Conservation (phyloP, 2,113 vertebrate genomes). For the Euleptes europaea region DNA sequence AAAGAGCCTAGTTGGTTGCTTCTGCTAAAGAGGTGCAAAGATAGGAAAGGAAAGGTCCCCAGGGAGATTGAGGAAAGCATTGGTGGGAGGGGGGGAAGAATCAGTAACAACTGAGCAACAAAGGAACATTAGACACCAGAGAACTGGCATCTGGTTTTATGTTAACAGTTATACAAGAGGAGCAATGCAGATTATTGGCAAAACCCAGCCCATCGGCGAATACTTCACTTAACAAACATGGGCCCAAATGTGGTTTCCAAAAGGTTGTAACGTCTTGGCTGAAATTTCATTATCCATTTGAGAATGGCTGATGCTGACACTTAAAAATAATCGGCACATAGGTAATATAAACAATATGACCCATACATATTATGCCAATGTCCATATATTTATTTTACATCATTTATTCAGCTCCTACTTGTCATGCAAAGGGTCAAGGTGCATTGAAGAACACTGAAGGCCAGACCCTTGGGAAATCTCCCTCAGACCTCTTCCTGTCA, state of each 20-base stretch:
- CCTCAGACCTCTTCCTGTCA: too few relatives aligned
- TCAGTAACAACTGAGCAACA: background rate
- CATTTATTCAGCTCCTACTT: background rate
- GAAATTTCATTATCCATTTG: background rate
- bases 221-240: background rate
- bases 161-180: too few relatives aligned
- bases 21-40: background rate
- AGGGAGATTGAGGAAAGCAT: too few relatives aligned
- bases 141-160: background rate
- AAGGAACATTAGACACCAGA: background rate
- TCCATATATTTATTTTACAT: background rate
- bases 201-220: background rate
- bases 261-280: background rate
- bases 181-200: background rate
- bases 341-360: background rate
- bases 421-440: background rate
- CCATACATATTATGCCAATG: background rate
- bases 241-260: background rate
- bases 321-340: background rate
- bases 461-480: too few relatives aligned
- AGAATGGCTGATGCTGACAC: background rate
- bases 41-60: background rate
- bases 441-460: background rate
- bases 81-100: too few relatives aligned
- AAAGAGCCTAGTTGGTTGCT: background rate